These are phyloP conservation scores for Patagioenas fasciata DNA, from an alignment of 2,113 vertebrate genomes.

Conservation along the genomic window DNA sequence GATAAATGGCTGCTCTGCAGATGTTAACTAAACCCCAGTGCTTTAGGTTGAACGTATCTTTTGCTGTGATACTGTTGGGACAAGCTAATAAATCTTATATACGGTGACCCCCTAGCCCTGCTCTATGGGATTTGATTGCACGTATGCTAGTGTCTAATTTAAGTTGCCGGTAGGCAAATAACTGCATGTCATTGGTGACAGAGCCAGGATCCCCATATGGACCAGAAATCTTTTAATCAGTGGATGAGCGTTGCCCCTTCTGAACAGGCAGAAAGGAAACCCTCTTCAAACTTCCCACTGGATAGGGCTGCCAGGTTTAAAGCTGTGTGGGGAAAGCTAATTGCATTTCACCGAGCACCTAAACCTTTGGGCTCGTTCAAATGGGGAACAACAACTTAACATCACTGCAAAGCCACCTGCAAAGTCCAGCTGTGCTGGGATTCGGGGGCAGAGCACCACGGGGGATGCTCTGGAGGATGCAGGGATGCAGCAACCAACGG, in stretches of 20 bases:
- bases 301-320: neutral
- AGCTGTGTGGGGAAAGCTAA: neutral
- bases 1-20: neutral
- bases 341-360: rapidly evolving
- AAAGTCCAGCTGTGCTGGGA: neutral
- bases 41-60: neutral
- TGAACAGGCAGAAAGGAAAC: neutral
- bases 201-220: neutral
- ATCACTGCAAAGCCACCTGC: neutral
- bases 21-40: neutral
- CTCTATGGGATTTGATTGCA: neutral
- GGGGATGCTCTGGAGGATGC: rapidly evolving
- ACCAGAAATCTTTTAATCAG: neutral
- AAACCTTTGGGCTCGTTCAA: neutral
- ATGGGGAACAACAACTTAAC: neutral
- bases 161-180: neutral
- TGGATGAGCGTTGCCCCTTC: neutral
- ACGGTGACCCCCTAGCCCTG: neutral
- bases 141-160: neutral
- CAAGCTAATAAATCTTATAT: neutral
- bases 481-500: neutral
- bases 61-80: neutral
- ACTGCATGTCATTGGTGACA: neutral
- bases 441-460: neutral
- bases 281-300: neutral